A percentile compares a stretch with the other conserved stretches of the same genome.
Evolutionary conservation across 2,888 invertebrate species (phyloP).

Genomic region (Luffia ferchaultella): DNA sequence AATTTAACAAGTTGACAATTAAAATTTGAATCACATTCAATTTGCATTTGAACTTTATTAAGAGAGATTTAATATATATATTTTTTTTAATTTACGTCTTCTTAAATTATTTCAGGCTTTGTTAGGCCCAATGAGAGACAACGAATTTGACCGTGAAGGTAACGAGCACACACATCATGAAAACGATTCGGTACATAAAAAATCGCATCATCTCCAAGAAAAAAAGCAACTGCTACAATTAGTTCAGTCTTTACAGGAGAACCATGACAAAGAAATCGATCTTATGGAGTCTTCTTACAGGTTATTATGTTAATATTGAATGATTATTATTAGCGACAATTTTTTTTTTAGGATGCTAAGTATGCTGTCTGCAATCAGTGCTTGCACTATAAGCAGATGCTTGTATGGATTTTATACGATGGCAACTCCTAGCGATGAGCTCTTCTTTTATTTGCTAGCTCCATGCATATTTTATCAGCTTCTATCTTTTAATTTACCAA

Average conservation of each 20-base stretch:
- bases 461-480: no score
- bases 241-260: conserved; percentile 59
- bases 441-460: no score
- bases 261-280: conserved; percentile 69
- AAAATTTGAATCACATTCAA: no score
- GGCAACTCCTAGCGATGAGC: no score
- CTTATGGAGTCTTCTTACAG: conserved; percentile 70
- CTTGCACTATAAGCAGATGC: no score
- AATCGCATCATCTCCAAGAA: conserved; percentile 34
- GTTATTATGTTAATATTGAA: conserved; percentile 27
- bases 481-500: no score
- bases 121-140: conserved; percentile 26
- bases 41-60: no score
- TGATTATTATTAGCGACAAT: no score
- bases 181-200: neutral
- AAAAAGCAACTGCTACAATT: conserved; percentile 53
- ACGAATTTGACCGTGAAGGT: conserved; percentile 18
- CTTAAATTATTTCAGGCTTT: conserved; percentile 30
- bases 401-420: no score
- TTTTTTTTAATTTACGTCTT: neutral
- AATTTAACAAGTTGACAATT: no score
- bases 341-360: no score
- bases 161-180: conserved; percentile 10
- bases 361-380: no score
- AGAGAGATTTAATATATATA: neutral